Base-by-base conservation (phyloP, 2,113 vertebrate species). In the Grammomys surdaster region DNA sequence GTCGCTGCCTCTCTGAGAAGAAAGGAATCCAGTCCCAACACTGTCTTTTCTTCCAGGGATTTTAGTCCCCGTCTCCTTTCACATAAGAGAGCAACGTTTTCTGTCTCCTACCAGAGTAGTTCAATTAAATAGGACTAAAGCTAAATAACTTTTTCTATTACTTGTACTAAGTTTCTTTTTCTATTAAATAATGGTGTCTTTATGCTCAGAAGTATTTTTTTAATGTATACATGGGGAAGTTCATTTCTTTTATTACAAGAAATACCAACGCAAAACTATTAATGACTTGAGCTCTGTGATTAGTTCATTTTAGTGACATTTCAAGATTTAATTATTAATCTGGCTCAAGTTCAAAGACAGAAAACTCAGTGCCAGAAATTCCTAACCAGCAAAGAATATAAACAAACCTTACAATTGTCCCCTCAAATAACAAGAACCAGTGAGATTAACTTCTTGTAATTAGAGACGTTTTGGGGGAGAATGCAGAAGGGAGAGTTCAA, bases 251-350 rank as follows among this genome's bases (percentile, higher is more conserved):
- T 93, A 86, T 88, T 96, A 95, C 94, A 89, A 78, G 80, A 98
- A 96, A 60, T 94, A 94, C 76, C 80, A 96, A 91, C 87, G 95
- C 87, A 96, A 97, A 97, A 82, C 48, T 96, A 78, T 90, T 96
- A 97, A 92, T 93, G 96, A 91, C 91, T 56, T 96, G 92, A 73
- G 67, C 54, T 96, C 93, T 94, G 33, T 98, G 96, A 97, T 97
- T 97, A 94, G 90, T 97, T 97, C 96, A 69, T 97, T 97, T 96
- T 89, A 95, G 93, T 96, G 96, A 94, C 97, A 97, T 97, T 98
- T 98, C 73, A 75, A 92, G 95, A 94, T 94, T 97, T 96, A 85
- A 97, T 97, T 92, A 98, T 94, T 97, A 97, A 94, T 97, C 75
- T 97, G 78, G 92, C 96, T 96, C 65, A 82, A 89, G 69, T 96